phyloP scores from a whole-genome alignment of 2,888 invertebrate genomes.

The Acrocyrtus sp. region DNA sequence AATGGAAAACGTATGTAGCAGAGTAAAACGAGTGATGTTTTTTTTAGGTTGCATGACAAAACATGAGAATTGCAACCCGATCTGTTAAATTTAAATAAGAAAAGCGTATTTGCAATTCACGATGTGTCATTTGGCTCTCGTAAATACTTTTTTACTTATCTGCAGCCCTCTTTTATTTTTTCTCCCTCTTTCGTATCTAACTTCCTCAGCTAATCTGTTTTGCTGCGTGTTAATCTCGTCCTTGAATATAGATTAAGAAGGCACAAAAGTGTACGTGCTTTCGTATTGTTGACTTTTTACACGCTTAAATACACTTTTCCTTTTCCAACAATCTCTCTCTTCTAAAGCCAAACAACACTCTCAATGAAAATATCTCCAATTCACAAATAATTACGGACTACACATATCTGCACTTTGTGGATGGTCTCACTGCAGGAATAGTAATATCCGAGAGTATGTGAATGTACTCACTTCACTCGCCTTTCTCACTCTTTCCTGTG shows the following conservation, averaged over 20 bases:
- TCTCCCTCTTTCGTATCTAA: neutral
- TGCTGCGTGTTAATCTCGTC: neutral
- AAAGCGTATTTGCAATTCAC: neutral
- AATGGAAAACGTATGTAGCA: slow-evolving; percentile 29
- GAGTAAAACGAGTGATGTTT: neutral
- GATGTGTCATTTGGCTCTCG: neutral
- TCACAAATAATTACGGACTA: neutral
- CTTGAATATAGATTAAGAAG: too few relatives aligned
- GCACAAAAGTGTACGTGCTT: too few relatives aligned
- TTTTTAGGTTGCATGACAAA: slow-evolving; percentile 2
- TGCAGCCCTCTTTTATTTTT: too few relatives aligned
- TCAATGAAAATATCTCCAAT: neutral
- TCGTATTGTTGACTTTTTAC: too few relatives aligned
- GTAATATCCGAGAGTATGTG: neutral
- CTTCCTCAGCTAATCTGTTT: neutral
- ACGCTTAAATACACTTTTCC: too few relatives aligned
- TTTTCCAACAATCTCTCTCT: neutral
- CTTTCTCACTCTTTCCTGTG: too few relatives aligned
- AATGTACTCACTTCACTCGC: neutral
- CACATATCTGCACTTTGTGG: neutral
- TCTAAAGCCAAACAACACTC: neutral
- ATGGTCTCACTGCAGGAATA: neutral
- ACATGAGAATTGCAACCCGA: slow-evolving; percentile 17
- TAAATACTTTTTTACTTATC: neutral
- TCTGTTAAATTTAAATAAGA: neutral